phyloP scores from a whole-genome alignment of 2,888 invertebrate genomes.

The Synergus laeviventris region DNA sequence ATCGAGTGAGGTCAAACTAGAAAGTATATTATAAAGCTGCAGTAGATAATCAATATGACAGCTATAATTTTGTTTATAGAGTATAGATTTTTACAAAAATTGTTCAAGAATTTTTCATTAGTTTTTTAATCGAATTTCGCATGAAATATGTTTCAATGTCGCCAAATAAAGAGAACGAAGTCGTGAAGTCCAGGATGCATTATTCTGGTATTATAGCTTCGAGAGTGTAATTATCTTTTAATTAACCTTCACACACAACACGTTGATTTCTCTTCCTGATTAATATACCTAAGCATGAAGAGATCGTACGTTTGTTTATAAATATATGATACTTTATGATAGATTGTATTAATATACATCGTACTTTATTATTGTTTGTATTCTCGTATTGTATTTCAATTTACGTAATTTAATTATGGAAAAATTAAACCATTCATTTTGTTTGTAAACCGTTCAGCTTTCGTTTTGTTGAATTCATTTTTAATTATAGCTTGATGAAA shows the following conservation, averaged over 20 bases:
- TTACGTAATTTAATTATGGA: neutral
- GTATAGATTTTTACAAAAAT: too few species aligned
- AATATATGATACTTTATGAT: too few species aligned
- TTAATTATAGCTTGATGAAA: neutral
- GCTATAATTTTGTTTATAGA: too few species aligned
- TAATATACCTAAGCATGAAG: constrained; percentile 13
- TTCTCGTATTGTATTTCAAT: neutral
- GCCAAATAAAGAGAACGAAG: neutral
- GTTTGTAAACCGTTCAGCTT: neutral
- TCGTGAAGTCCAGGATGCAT: neutral
- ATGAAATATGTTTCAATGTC: neutral
- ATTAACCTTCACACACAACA: constrained; percentile 52
- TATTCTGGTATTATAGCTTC: too few species aligned
- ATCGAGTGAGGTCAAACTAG: too few species aligned
- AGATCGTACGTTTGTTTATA: too few species aligned
- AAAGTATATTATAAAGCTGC: too few species aligned
- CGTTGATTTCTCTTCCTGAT: constrained; percentile 45
- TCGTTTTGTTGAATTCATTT: neutral
- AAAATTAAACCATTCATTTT: neutral
- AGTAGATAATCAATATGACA: too few species aligned
- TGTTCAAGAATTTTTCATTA: too few species aligned
- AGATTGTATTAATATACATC: too few species aligned
- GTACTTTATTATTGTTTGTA: too few species aligned
- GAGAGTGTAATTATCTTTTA: constrained; percentile 54
- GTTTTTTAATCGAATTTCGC: too few species aligned